phyloP scores from a whole-genome alignment of 2,113 vertebrate species.

The Echinops telfairi region DNA sequence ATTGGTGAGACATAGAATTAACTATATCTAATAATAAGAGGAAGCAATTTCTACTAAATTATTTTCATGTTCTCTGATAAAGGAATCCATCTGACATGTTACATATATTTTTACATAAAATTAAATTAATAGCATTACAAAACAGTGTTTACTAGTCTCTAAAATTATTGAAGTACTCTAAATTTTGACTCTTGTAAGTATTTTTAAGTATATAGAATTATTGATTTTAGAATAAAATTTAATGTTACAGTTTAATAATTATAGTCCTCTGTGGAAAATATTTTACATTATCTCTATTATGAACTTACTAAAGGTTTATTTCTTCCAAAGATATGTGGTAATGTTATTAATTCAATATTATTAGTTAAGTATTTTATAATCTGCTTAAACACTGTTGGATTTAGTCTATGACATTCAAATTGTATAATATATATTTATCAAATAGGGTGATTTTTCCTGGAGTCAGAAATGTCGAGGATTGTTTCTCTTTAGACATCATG shows the following conservation, averaged over 20 bases:
- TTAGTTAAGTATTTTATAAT: no score
- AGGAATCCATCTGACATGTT: neutral
- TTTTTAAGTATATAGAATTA: neutral
- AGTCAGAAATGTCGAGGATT: neutral
- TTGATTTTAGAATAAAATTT: conserved; percentile 4
- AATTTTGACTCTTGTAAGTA: neutral
- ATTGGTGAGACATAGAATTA: neutral
- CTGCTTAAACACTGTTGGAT: no score
- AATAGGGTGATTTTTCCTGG: neutral
- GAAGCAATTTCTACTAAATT: neutral
- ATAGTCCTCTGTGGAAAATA: no score
- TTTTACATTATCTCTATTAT: no score
- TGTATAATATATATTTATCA: neutral
- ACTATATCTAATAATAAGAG: neutral
- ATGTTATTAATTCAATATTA: no score
- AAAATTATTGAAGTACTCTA: neutral
- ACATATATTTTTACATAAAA: conserved; percentile 38
- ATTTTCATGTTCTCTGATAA: neutral
- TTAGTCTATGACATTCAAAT: no score
- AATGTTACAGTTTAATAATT: no score
- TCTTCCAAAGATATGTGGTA: no score
- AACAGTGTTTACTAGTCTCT: neutral
- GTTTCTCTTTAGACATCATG: neutral
- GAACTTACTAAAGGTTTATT: no score
- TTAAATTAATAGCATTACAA: neutral